A percentile compares a stretch with the other conserved stretches of the same genome.
phyloP scores from a whole-genome alignment of 2,888 invertebrate genomes.

The Teleiodes luculella region DNA sequence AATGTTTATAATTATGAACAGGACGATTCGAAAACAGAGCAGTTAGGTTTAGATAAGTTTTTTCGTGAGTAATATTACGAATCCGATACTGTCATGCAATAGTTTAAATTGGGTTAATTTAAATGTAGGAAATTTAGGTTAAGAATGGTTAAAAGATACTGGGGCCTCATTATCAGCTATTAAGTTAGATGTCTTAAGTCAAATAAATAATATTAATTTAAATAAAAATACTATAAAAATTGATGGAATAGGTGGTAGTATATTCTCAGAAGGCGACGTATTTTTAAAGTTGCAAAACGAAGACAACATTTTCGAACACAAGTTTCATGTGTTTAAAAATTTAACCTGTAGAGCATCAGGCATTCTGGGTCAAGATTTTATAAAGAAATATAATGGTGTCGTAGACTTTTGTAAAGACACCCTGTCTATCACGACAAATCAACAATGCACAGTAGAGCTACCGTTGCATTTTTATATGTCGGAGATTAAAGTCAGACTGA shows the following conservation, averaged over 20 bases:
- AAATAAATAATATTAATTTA: too few relatives aligned
- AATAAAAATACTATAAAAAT: background rate
- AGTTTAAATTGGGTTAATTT: background rate
- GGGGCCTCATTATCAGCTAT: background rate
- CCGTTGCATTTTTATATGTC: background rate
- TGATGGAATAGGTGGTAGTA: conserved; percentile 11
- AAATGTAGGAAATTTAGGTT: background rate
- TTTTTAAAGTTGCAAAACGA: background rate
- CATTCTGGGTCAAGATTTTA: conserved; percentile 10
- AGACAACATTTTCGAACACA: conserved; percentile 1
- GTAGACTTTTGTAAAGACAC: background rate
- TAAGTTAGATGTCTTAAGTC: too few relatives aligned
- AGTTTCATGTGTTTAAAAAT: conserved; percentile 10
- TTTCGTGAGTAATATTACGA: background rate
- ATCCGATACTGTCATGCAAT: background rate
- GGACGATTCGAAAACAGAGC: background rate
- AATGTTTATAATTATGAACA: too few relatives aligned
- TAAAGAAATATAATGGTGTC: background rate
- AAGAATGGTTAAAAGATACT: background rate
- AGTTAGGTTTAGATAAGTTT: background rate
- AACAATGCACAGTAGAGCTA: background rate
- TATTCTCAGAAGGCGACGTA: conserved; percentile 6
- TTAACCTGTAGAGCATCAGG: conserved; percentile 9
- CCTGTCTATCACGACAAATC: background rate
- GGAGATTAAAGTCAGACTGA: too few relatives aligned